Conservation (phyloP, 2,113 vertebrate genomes). For the Myanophis thanlyinensis region DNA sequence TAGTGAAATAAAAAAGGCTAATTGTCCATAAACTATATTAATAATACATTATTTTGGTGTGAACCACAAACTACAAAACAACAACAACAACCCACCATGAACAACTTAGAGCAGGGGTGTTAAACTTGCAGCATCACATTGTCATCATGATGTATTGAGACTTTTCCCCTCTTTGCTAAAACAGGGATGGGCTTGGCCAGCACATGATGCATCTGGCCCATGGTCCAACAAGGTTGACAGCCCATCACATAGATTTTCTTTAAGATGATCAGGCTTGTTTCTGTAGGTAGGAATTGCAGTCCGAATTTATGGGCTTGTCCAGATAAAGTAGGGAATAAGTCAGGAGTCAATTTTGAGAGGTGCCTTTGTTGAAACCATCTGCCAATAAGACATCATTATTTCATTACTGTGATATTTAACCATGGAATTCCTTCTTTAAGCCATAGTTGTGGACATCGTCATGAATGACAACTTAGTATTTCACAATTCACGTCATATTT, state of each 20-base stretch:
- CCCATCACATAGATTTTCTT: not conserved
- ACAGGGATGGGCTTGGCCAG: too few species aligned
- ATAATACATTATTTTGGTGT: not conserved
- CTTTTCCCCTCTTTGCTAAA: too few species aligned
- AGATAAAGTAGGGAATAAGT: not conserved
- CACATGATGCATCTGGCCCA: too few species aligned
- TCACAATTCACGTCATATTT: not conserved
- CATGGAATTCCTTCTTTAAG: not conserved
- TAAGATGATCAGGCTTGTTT: not conserved
- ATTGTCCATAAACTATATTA: not conserved
- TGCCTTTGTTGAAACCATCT: not conserved
- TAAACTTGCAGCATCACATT: too few species aligned
- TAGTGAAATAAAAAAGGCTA: not conserved
- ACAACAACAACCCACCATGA: too few species aligned
- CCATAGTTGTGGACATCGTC: not conserved
- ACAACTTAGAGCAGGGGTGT: too few species aligned
- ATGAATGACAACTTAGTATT: not conserved
- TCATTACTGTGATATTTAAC: not conserved
- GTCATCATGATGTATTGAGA: too few species aligned
- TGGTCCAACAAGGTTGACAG: too few species aligned
- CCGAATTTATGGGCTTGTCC: not conserved
- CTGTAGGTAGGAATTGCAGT: not conserved
- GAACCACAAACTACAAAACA: not conserved
- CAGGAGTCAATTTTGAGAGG: not conserved
- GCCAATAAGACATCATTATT: not conserved